Percentiles rank a stretch among this genome's conserved stretches.
phyloP scores from a whole-genome alignment of 2,888 invertebrate species.

The Drosophila antonietae region DNA sequence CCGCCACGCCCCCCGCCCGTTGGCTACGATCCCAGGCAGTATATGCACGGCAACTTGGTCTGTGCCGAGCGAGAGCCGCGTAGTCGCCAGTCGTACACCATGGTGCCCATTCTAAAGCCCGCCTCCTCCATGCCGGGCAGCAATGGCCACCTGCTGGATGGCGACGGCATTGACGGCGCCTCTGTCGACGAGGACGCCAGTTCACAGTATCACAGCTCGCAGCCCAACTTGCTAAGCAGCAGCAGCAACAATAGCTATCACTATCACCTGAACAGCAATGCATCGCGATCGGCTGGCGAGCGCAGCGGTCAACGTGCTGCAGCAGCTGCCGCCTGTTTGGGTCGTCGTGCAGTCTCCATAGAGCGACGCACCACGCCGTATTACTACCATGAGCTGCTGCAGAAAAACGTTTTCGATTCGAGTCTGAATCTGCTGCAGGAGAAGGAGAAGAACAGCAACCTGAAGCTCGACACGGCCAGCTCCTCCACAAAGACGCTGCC shows the following conservation, averaged over 20 bases:
- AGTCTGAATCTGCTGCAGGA: conserved; percentile 82
- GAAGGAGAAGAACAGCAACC: conserved; percentile 68
- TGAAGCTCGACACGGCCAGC: conserved; percentile 46
- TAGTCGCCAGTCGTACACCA: conserved; percentile 77
- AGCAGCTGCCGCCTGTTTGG: conserved; percentile 23
- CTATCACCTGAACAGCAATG: conserved; percentile 66
- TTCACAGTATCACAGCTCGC: conserved; percentile 78
- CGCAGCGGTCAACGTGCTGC: conserved; percentile 31
- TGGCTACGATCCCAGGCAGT: conserved; percentile 54
- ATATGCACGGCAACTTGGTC: conserved; percentile 35
- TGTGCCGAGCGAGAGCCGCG: conserved; percentile 16
- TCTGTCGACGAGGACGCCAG: conserved; percentile 43
- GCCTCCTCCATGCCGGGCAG: conserved; percentile 84
- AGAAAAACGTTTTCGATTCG: conserved; percentile 83
- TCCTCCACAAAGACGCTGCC: conserved; percentile 12
- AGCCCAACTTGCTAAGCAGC: conserved; percentile 79
- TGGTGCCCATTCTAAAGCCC: conserved; percentile 83
- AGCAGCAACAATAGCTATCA: conserved; percentile 65
- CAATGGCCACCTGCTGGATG: conserved; percentile 57
- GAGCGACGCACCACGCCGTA: conserved; percentile 83
- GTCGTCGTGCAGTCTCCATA: conserved; percentile 65
- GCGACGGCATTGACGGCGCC: conserved; percentile 47
- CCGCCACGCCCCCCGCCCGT: conserved; percentile 81
- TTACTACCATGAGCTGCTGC: conserved; percentile 83
- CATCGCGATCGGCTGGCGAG: conserved; percentile 46